Evolutionary conservation across 2,888 invertebrate species (phyloP).

Genomic region (Ametastegia equiseti): DNA sequence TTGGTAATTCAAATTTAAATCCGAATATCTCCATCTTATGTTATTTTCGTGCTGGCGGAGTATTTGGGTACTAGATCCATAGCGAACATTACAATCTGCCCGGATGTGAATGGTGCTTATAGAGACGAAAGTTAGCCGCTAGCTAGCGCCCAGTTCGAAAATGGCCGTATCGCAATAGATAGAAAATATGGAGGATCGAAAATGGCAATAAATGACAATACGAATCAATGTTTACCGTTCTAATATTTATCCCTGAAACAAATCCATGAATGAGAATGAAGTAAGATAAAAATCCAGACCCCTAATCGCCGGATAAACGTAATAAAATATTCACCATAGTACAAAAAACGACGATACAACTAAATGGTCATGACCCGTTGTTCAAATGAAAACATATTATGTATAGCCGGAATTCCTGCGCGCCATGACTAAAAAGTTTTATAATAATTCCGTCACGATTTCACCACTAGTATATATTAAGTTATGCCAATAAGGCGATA

Average conservation of each 20-base stretch:
- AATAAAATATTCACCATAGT: neutral
- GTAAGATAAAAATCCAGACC: neutral
- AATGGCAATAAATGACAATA: conserved; percentile 39
- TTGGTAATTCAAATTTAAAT: too few species aligned
- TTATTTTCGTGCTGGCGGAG: too few species aligned
- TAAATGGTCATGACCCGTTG: neutral
- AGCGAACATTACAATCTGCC: too few species aligned
- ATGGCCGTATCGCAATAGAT: neutral
- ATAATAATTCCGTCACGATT: conserved; percentile 35
- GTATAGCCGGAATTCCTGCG: conserved; percentile 29
- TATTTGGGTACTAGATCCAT: too few species aligned
- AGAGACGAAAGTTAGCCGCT: neutral
- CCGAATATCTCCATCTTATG: too few species aligned
- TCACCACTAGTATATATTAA: neutral
- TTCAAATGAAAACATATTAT: conserved; percentile 1
- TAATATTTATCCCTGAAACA: conserved; percentile 8
- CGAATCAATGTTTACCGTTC: conserved; percentile 33
- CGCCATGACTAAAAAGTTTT: conserved; percentile 44
- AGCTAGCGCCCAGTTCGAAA: neutral
- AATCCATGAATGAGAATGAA: conserved; percentile 12
- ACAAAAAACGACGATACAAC: too few species aligned
- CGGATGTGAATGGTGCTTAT: too few species aligned
- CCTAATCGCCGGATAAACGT: neutral
- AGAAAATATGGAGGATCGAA: neutral
- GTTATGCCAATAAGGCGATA: conserved; percentile 1